Percentiles rank a stretch among this genome's conserved stretches.
These are phyloP conservation scores for Therioaphis trifolii DNA, from an alignment of 2,888 invertebrate species.

Conservation along the genomic window DNA sequence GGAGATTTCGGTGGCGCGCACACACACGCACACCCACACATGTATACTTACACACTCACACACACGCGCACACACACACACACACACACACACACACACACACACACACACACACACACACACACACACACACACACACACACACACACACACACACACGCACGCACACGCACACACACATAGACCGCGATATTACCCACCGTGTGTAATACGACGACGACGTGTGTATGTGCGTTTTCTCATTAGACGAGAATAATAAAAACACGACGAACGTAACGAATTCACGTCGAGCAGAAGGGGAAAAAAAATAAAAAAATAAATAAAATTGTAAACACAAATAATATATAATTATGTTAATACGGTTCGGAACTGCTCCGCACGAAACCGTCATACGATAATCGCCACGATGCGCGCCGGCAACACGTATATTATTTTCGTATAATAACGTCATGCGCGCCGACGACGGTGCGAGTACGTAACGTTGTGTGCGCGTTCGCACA, in stretches of 20 bases:
- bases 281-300: background rate
- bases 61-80: too few relatives aligned
- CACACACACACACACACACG: too few relatives aligned
- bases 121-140: too few relatives aligned
- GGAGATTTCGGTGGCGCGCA: slow-evolving; percentile 5
- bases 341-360: slow-evolving; percentile 64
- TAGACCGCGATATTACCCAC: background rate
- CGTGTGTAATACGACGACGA: too few relatives aligned
- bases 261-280: background rate
- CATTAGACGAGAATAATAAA: slow-evolving; percentile 2
- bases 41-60: too few relatives aligned
- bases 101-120: too few relatives aligned
- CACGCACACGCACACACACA: background rate
- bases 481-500: background rate
- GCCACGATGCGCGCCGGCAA: background rate
- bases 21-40: too few relatives aligned
- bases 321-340: slow-evolving; percentile 43
- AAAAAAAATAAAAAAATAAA: slow-evolving; percentile 25
- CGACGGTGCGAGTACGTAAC: background rate
- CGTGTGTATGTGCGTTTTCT: slow-evolving; percentile 34
- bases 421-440: too few relatives aligned
- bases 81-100: too few relatives aligned
- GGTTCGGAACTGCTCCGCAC: slow-evolving; percentile 45
- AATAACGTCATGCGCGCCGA: too few relatives aligned
- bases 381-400: slow-evolving; percentile 7